phyloP scores from a whole-genome alignment of 2,113 vertebrate species.

The Bos taurus region ARS-UCD2.0 NC_037345.1:31917501-31918000 shows the following conservation, averaged over 20 bases:
- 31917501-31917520: not conserved
- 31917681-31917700: not conserved
- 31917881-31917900: not conserved
- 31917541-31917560: not conserved
- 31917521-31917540: not conserved
- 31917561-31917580: not conserved
- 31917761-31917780: not conserved
- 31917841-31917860: constrained; percentile 28
- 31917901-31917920: not conserved
- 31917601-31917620: not conserved
- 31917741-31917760: not conserved
- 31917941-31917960: not conserved
- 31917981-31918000: constrained; percentile 14
- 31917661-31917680: accelerated
- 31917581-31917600: not conserved
- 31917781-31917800: not conserved
- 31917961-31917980: constrained; percentile 44
- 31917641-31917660: not conserved
- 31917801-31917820: not conserved
- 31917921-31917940: not conserved
- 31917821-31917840: not conserved
- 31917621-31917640: not conserved
- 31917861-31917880: not conserved
- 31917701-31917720: not conserved
- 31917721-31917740: not conserved